Evolutionary conservation across 2,113 vertebrate genomes (phyloP).

Genomic region (Silurus glanis): DNA sequence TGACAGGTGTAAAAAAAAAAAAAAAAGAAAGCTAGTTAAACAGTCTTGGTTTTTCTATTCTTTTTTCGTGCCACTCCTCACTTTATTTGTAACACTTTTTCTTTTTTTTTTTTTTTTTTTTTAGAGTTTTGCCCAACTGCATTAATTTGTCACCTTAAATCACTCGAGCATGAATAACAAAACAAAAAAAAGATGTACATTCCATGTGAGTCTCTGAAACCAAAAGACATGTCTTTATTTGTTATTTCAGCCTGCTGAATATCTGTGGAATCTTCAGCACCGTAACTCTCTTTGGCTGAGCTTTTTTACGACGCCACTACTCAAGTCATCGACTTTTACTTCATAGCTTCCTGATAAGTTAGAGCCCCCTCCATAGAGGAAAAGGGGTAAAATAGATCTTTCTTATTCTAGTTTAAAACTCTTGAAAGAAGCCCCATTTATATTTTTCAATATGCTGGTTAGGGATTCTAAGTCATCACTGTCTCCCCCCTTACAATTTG

Average conservation of each 20-base stretch:
- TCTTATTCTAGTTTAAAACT: conserved; percentile 17
- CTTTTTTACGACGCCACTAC: conserved; percentile 55
- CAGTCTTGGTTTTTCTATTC: conserved; percentile 44
- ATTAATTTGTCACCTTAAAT: conserved; percentile 38
- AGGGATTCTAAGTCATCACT: conserved; percentile 4
- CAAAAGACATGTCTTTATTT: conserved; percentile 29
- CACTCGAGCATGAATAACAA: conserved; percentile 21
- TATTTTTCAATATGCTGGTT: conserved; percentile 30
- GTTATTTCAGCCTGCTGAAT: conserved; percentile 47
- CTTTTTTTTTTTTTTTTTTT: no score
- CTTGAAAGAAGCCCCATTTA: conserved; percentile 22
- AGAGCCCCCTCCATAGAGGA: conserved; percentile 21
- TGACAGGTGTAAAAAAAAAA: conserved; percentile 59
- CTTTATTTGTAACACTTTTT: conserved; percentile 8
- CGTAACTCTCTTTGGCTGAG: conserved; percentile 20
- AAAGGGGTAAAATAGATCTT: not conserved
- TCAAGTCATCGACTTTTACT: conserved; percentile 56
- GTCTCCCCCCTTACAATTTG: not conserved
- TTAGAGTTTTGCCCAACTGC: conserved; percentile 11
- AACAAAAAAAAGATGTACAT: not conserved
- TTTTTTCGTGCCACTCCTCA: not conserved
- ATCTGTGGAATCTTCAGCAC: conserved; percentile 45
- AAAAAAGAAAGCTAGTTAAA: conserved; percentile 53
- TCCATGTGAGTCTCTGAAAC: conserved; percentile 31
- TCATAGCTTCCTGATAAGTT: conserved; percentile 52